phyloP scores from a whole-genome alignment of 2,797 vertebrate species.

The Lacerta bilineata region DNA sequence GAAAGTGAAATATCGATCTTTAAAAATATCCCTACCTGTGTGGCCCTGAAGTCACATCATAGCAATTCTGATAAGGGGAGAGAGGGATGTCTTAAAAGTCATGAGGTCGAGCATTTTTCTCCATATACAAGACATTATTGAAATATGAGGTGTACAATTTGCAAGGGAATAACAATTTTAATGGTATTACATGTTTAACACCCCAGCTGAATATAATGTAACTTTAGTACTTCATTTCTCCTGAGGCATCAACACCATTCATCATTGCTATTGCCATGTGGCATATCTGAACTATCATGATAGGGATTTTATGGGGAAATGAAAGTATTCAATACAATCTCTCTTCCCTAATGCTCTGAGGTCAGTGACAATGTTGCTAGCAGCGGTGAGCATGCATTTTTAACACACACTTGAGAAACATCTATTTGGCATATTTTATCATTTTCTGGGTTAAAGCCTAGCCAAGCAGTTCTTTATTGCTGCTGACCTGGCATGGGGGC shows the following conservation, averaged over 20 bases:
- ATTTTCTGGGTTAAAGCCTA: constrained; percentile 71
- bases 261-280: constrained; percentile 79
- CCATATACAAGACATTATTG: constrained; percentile 48
- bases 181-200: constrained; percentile 77
- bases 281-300: constrained; percentile 76
- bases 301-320: constrained; percentile 81
- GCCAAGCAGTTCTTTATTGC: constrained; percentile 71
- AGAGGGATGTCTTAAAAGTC: constrained; percentile 21
- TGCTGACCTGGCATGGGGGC: constrained; percentile 70
- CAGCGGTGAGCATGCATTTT: constrained; percentile 72
- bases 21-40: neutral
- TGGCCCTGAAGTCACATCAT: neutral
- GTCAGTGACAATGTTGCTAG: constrained; percentile 76
- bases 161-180: constrained; percentile 75
- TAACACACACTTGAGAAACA: constrained; percentile 76
- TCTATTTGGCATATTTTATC: constrained; percentile 72
- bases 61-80: constrained; percentile 11
- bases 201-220: constrained; percentile 74
- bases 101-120: constrained; percentile 19
- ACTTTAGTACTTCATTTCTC: constrained; percentile 79
- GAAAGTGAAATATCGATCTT: constrained; percentile 28
- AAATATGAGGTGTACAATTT: constrained; percentile 66
- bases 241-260: constrained; percentile 79
- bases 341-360: constrained; percentile 73
- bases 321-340: constrained; percentile 76